Evolutionary conservation across 2,888 invertebrate genomes (phyloP), one percentile per base, ranked within the genome.

Genomic region (Diaprepes abbreviatus): DNA sequence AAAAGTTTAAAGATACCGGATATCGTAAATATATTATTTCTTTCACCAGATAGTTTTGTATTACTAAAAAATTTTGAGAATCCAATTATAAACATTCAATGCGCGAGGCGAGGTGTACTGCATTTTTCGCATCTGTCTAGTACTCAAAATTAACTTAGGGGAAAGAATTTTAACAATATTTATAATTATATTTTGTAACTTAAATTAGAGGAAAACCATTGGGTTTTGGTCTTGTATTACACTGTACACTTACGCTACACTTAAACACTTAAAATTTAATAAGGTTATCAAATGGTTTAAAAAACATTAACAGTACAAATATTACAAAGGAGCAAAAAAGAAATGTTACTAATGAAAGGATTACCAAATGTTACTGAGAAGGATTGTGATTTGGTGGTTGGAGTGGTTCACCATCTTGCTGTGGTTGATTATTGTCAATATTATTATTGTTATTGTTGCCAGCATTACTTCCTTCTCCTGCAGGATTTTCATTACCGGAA

Each of bases 281-380:
- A 35, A 58, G 16, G 7, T 12, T 36, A 21, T 68, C 68, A 55
- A 68, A 68, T 0, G 68, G 69, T 43, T 65, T 69, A 57, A 69
- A 69, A 38, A 62, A 28, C 64, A 65, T 65, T 12, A 69, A 24
- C 3, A 69, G 54, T 19, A 69, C 12, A 48, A 69, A 64, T 52
- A 64, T 69, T 6, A 65, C 65, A 33, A 69, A 40, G 9, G 59
- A 58, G 58, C 65, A 69, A 21, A 64, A 64, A 45, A 69, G 3
- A 69, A 69, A 69, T 19, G 69, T 65, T 3, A 64, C 50, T 50
- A 58, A 19, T 1, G 65, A 64, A 17, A 64, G 45, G 10, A 17
- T 65, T 10, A 59, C 52, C 58, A 69, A 69, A 69, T 64, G 69
- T 54, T 69, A 69, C 64, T 69, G 45, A n/a, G 38, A 21, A 10